Evolutionary conservation across 2,888 invertebrate genomes (phyloP), one percentile per base, ranked within the genome.

Genomic region (Rhaphigaster nebulosa): DNA sequence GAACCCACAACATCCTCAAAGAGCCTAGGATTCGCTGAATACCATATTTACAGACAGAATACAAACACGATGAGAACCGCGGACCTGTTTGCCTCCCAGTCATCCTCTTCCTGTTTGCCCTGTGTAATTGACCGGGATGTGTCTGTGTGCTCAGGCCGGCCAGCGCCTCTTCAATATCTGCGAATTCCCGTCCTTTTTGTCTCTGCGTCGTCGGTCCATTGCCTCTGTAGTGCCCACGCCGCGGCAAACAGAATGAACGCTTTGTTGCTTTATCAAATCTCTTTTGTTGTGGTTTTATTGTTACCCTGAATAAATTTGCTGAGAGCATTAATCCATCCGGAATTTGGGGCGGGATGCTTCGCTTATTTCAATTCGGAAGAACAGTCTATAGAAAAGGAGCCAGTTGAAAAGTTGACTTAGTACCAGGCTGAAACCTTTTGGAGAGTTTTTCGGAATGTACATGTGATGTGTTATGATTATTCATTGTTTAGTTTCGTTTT

Each of bases 21-120:
- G 65, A 65, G 8, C 29, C 20, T 23, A 20, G 18, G 38, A 38
- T 18, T 8, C 29, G 70, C 8, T 76, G 70, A 3, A 12, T 5
- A 76, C 20, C 34, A 76, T 76, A 76, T 76, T 76, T 76, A 76
- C 70, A 76, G 38, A 23, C 38, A 76, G 70, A 76, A 76, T 18
- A 76, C 70, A 76, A 76, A 76, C 70, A 76, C 2, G 5, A n/a
- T 3, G 15, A 29, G 29, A 29, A 8, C 34, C 20, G 20, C 38
- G 38, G 70, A 34, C 38, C 18, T 76, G 70, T 76, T 76, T 76
- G 70, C 70, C n/a, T n/a, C 15, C 70, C 20, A 65, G 29, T 29
- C 29, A n/a, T 65, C 65, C 65, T 29, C 65, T 65, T 29, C 65
- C 29, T 65, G 65, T 65, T 65, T 65, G 29, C 29, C 3, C 65